Conservation (phyloP, 2,888 invertebrate species). For the Ornithoptera priamus region DNA sequence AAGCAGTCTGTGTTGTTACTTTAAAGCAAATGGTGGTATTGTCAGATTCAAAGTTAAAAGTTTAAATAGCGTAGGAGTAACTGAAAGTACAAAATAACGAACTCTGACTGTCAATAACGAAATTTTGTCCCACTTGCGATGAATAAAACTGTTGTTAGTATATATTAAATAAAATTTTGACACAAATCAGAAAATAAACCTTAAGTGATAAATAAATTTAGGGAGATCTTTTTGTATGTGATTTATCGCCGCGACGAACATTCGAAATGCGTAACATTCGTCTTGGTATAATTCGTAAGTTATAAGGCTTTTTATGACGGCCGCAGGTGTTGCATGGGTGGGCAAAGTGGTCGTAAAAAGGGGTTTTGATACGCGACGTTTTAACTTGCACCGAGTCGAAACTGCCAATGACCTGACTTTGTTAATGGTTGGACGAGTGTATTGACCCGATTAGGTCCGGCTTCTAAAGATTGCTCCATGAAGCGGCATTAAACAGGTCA, state of each 20-base stretch:
- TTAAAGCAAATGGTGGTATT: too few species aligned
- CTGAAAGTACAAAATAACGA: too few species aligned
- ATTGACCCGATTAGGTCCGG: slow-evolving; percentile 28
- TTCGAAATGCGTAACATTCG: slow-evolving; percentile 48
- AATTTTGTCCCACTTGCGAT: too few species aligned
- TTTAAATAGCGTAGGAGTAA: too few species aligned
- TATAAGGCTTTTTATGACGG: slow-evolving; percentile 64
- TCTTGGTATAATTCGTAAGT: slow-evolving; percentile 56
- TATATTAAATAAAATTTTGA: not conserved
- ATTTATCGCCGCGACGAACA: slow-evolving; percentile 43
- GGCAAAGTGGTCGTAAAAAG: slow-evolving; percentile 46
- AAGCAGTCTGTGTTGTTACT: too few species aligned
- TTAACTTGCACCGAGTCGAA: slow-evolving; percentile 4
- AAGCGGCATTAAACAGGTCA: slow-evolving; percentile 57
- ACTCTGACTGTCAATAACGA: too few species aligned
- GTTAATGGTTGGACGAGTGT: slow-evolving; percentile 6
- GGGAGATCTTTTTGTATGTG: slow-evolving; percentile 35
- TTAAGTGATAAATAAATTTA: slow-evolving; percentile 18
- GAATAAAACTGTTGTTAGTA: not conserved
- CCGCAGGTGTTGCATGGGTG: slow-evolving; percentile 66
- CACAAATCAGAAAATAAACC: not conserved
- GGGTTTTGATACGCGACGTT: not conserved
- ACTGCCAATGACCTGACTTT: slow-evolving; percentile 18
- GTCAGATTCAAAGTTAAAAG: too few species aligned
- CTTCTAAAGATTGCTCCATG: slow-evolving; percentile 46